Evolutionary conservation across 1,140 invertebrate species (phyloP), one percentile per base, ranked within the genome.

Genomic region (Lordiphosa collinella): DNA sequence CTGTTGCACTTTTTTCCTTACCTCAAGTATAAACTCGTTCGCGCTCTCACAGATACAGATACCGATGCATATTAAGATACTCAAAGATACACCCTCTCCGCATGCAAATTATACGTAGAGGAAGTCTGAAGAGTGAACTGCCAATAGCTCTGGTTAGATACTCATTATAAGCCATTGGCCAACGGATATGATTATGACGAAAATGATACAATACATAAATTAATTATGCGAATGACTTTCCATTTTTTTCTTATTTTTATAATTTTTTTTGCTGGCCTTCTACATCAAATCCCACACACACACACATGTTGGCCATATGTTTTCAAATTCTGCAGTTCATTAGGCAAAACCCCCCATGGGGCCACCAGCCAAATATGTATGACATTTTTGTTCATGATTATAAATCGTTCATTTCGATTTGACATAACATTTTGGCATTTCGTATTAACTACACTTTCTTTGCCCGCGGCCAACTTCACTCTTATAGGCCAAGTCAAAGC

Each of bases 41-140:
- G 41, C 41, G 7, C 41, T 44, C 18, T 41, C 34, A 75, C 38
- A 34, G 31, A 56, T 13, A 49, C 48, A 41, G 43, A 47, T 25
- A 40, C 54, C 59, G 43, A 73, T 51, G 59, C 48, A 49, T 25
- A 11, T 35, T 16, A n/a, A 54, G 35, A 66, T 41, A 57, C 53
- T 10, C 41, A 49, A 9, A 51, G 49, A 31, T 75, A 80, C 65
- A 66, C 76, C 76, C 66, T 82, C 75, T 82, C 48, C 41, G 54
- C 78, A 80, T 82, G 76, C 76, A 80, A 82, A 80, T 80, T 80
- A 76, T 73, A 66, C 36, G 66, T 60, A 69, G 49, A 70, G 66
- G 56, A 73, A 70, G 64, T 68, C 44, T 37, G 56, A 72, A 63
- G 67, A 72, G 62, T 68, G 68, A 71, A 62, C 52, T 79, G 52